These are phyloP conservation scores for Drosophila subpulchrella DNA, from an alignment of 1,140 invertebrate genomes.

Conservation along the genomic window DNA sequence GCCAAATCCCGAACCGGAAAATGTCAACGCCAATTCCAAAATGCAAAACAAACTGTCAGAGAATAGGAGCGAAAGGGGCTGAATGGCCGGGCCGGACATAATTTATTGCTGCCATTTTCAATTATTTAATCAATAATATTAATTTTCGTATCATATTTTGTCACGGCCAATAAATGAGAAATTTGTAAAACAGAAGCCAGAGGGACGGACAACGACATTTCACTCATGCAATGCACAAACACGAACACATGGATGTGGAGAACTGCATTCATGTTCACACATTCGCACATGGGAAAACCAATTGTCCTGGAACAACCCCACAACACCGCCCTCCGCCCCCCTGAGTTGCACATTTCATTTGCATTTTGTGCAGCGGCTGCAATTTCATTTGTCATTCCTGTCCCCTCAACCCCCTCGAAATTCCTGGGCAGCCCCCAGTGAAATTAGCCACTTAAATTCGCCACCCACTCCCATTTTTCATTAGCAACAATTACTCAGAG, in stretches of 20 bases:
- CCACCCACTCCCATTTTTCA: conserved; percentile 44
- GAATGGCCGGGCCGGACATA: conserved; percentile 11
- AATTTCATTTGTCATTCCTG: conserved; percentile 69
- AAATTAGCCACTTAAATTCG: conserved; percentile 79
- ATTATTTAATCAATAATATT: conserved; percentile 84
- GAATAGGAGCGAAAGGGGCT: conserved; percentile 12
- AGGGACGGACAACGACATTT: conserved; percentile 63
- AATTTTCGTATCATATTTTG: conserved; percentile 84
- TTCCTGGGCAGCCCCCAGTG: conserved; percentile 54
- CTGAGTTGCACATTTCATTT: conserved; percentile 73
- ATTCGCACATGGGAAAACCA: conserved; percentile 53
- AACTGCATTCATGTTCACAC: conserved; percentile 68
- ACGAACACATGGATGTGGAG: conserved; percentile 11
- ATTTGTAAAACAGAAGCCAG: conserved; percentile 74
- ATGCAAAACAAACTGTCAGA: conserved; percentile 43
- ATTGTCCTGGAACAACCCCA: conserved; percentile 57
- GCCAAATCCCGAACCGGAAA: conserved; percentile 18
- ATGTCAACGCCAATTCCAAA: conserved; percentile 54
- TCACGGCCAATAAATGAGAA: conserved; percentile 80
- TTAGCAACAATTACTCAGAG: conserved; percentile 80
- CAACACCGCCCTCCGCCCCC: neutral
- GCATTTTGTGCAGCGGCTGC: conserved; percentile 80
- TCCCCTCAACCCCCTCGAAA: conserved; percentile 9
- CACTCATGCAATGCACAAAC: conserved; percentile 60
- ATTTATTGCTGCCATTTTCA: conserved; percentile 74